Evolutionary conservation across 2,113 vertebrate genomes (phyloP), one percentile per base, ranked within the genome.

Genomic region (Gasterosteus nipponicus): DNA sequence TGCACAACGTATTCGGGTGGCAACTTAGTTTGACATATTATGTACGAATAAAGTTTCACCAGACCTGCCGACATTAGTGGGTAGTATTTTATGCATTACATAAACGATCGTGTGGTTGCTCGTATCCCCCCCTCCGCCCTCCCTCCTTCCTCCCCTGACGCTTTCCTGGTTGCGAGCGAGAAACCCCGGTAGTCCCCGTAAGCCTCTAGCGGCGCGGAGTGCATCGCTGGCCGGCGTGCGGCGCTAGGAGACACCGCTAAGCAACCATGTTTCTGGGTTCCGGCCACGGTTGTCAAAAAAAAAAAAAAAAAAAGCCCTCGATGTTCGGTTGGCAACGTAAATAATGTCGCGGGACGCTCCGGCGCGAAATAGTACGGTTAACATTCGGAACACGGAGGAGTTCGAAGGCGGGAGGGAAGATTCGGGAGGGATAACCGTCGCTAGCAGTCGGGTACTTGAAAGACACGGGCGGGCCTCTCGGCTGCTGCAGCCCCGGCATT

Each of bases 231-330:
- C 92, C 92, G 93, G 93, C 83, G 84, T 88, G 89, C 69, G 41
- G 88, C 80, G 83, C 58, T 88, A 95, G 87, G 92, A 94, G 89
- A 95, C 93, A 92, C 93, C 94, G 94, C 90, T 92, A 93, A 92
- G 88, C 81, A 78, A 92, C 92, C 91, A 92, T 92, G 90, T 93
- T 92, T 90, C 86, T 86, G 57, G 78, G 73, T 70, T 53, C 80
- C 89, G 89, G 89, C 92, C 91, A 84, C n/a, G 80, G 80, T 68
- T 78, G 78, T 86, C 78, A 81, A 71, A 86, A 69, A 51, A 51
- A 51, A 12, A 42, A 42, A 22, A 53, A 10, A 53, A 53, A 22
- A n/a, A 51, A n/a, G 10, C 5, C 10, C 63, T 7, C 67, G 1
- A 10, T 38, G 33, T 4, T 75, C 61, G 64, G 16, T 35, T 9